Evolutionary conservation across 2,888 invertebrate species (phyloP), one percentile per base, ranked within the genome.

Genomic region (Pocota personata): DNA sequence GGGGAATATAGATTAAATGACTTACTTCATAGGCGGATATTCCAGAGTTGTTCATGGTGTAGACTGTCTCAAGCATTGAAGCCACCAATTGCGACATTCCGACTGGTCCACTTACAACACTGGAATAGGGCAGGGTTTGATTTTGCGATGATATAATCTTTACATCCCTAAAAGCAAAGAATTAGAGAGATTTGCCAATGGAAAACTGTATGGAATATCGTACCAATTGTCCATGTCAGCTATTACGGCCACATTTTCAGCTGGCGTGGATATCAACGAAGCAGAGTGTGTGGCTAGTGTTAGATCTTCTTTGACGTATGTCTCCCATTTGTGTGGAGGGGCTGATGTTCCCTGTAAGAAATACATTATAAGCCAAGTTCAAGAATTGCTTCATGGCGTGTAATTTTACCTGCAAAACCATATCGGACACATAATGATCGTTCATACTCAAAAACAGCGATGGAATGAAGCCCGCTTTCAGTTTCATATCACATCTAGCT

Each of bases 71-170:
- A 83, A 98, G 92, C 95, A 97, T 96, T 88, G 95, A 95, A 24
- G 96, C 95, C 12, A 98, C 96, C 10, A 97, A 93, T 60, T 96
- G 95, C 0, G 97, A 97, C 95, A 97, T 95, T 0, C 96, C 96
- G 16, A 95, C 94, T 0, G 94, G 93, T 7, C 94, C 92, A 48
- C 93, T 92, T 46, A 92, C 91, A 1, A 91, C 92, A 5, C 90
- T 92, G 0, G 93, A 93, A 82, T 92, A 91, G 1, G 93, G 92
- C 14, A 94, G 93, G 30, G 93, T 92, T 89, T 93, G 93, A 10
- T 93, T 92, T 88, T 94, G 92, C 0, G 93, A 92, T 35, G 93
- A 92, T n/a, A 92, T 88, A 10, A 94, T 89, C 75, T 93, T 93
- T 3, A 95, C 94, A 88, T 94, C 94, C 93, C 94, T 94, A 82